These are phyloP conservation scores for Heliconius sara DNA, from an alignment of 2,888 invertebrate genomes.

Conservation along the genomic window DNA sequence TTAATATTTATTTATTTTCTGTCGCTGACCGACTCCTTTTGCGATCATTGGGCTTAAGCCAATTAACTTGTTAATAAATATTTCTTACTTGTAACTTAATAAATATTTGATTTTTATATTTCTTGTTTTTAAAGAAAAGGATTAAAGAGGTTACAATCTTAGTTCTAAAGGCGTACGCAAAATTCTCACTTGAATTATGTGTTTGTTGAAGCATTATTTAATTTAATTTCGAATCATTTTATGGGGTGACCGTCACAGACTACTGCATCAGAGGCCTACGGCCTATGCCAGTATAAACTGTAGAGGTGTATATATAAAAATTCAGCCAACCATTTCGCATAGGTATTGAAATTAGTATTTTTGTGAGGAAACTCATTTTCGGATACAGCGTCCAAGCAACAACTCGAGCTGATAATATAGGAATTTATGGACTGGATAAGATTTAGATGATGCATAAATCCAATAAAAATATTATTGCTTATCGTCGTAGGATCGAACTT, in stretches of 20 bases:
- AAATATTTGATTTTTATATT: too few relatives aligned
- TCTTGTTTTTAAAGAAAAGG: too few relatives aligned
- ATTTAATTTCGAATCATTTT: background rate
- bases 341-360: background rate
- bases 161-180: too few relatives aligned
- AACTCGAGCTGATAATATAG: too few relatives aligned
- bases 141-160: too few relatives aligned
- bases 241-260: background rate
- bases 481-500: too few relatives aligned
- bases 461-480: too few relatives aligned
- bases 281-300: background rate
- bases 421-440: too few relatives aligned
- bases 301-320: constrained; percentile 1
- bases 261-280: background rate
- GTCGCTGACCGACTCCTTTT: constrained; percentile 48
- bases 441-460: too few relatives aligned
- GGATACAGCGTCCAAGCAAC: too few relatives aligned
- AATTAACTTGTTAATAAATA: constrained; percentile 34
- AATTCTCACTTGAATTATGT: background rate
- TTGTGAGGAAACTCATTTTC: background rate
- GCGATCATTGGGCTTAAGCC: constrained; percentile 42
- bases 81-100: background rate
- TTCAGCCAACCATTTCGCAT: background rate
- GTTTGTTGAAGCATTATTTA: background rate
- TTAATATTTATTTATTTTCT: constrained; percentile 50